Evolutionary conservation across 1,140 invertebrate genomes (phyloP).

Genomic region (Drosophila kepulauana): DNA sequence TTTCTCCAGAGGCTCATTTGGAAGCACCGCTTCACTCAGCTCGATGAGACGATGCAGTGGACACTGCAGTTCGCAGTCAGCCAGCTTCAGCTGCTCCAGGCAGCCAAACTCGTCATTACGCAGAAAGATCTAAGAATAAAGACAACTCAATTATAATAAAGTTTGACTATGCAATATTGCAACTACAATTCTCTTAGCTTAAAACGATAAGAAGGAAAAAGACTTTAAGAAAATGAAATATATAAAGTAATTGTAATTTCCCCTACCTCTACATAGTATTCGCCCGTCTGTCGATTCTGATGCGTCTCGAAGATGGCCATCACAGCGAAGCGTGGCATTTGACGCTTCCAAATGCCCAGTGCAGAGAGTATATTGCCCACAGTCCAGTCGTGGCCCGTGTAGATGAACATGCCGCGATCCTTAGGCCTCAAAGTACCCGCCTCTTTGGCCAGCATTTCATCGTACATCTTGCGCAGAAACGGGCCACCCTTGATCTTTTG

Average conservation of each 20-base stretch:
- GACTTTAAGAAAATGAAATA: too few species aligned
- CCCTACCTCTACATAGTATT: slow-evolving; percentile 86
- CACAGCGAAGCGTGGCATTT: slow-evolving; percentile 89
- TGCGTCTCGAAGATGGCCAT: slow-evolving; percentile 91
- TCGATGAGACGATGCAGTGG: slow-evolving; percentile 86
- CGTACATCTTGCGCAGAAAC: slow-evolving; percentile 88
- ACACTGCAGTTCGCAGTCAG: slow-evolving; percentile 88
- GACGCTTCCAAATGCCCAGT: slow-evolving; percentile 89
- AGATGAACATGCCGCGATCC: slow-evolving; percentile 88
- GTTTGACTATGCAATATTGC: neutral
- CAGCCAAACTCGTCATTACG: slow-evolving; percentile 86
- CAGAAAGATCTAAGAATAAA: slow-evolving; percentile 86
- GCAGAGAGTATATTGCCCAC: slow-evolving; percentile 89
- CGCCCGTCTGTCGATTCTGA: slow-evolving; percentile 84
- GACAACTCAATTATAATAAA: neutral
- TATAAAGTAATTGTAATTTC: too few species aligned
- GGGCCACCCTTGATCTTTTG: slow-evolving; percentile 88
- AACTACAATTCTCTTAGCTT: too few species aligned
- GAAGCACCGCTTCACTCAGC: slow-evolving; percentile 86
- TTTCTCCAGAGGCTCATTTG: slow-evolving; percentile 85
- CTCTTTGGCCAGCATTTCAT: slow-evolving; percentile 87
- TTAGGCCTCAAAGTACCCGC: slow-evolving; percentile 85
- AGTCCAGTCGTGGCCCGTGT: slow-evolving; percentile 91
- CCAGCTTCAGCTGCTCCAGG: slow-evolving; percentile 86
- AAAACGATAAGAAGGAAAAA: too few species aligned